Conservation (phyloP, 2,888 invertebrate genomes). For the Apocheima hispidaria region DNA sequence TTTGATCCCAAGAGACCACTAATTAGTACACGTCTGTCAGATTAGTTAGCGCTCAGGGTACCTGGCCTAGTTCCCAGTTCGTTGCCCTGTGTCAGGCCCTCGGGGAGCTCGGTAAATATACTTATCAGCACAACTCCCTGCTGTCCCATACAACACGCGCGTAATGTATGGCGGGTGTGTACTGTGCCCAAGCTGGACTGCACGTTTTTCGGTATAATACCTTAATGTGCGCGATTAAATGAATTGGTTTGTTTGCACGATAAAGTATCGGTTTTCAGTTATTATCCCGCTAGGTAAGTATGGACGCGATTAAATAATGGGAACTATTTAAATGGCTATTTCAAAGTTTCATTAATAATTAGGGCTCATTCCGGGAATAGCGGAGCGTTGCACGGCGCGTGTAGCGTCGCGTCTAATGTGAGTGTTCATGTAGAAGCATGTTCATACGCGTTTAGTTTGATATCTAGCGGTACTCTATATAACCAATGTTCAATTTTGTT, state of each 20-base stretch:
- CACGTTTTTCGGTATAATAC: neutral
- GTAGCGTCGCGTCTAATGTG: too few species aligned
- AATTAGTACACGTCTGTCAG: conserved; percentile 16
- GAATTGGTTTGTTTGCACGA: neutral
- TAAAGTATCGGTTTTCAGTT: neutral
- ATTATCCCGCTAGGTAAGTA: too few species aligned
- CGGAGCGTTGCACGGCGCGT: too few species aligned
- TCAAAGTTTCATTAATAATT: too few species aligned
- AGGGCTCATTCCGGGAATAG: too few species aligned
- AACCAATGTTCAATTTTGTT: too few species aligned
- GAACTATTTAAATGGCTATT: too few species aligned
- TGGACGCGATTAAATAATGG: too few species aligned
- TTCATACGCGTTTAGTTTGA: too few species aligned
- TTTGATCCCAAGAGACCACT: conserved; percentile 5
- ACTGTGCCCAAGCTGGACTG: neutral
- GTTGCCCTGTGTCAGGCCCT: conserved; percentile 13
- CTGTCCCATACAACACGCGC: conserved; percentile 6
- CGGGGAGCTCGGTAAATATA: conserved; percentile 15
- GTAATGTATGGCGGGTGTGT: neutral
- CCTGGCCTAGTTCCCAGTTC: conserved; percentile 18
- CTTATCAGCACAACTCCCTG: conserved; percentile 20
- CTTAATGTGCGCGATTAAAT: too few species aligned
- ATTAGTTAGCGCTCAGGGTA: conserved; percentile 9
- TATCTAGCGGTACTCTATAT: too few species aligned
- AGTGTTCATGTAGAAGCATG: too few species aligned